Conservation (phyloP, 2,797 vertebrate species). For the Artibeus lituratus region DNA sequence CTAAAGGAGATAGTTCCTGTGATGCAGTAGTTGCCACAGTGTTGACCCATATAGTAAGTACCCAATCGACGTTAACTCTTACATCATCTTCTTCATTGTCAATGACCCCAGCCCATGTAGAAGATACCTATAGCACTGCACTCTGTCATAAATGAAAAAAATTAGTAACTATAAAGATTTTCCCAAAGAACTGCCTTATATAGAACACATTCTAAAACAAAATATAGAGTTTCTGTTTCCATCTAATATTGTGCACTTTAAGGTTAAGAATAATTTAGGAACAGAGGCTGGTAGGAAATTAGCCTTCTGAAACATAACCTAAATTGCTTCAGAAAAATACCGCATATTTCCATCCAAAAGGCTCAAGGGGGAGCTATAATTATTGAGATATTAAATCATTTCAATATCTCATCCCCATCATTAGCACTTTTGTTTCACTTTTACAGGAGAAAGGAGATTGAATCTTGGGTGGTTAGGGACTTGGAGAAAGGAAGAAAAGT, state of each 20-base stretch:
- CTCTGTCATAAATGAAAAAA: not conserved
- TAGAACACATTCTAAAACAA: not conserved
- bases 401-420: not conserved
- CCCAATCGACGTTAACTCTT: not conserved
- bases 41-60: not conserved
- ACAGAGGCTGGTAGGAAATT: not conserved
- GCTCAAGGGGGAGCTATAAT: not conserved
- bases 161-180: constrained; percentile 9
- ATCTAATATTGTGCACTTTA: not conserved
- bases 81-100: not conserved
- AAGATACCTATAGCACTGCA: not conserved
- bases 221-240: not conserved
- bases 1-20: not conserved
- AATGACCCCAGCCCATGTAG: not conserved
- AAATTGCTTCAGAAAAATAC: not conserved
- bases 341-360: not conserved
- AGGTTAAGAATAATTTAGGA: constrained; percentile 22
- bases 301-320: constrained; percentile 20
- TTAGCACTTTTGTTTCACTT: not conserved
- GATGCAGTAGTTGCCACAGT: not conserved
- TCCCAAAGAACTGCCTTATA: not conserved
- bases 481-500: not conserved
- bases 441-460: not conserved
- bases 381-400: constrained; percentile 33
- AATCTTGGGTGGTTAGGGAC: not conserved